These are phyloP conservation scores for Falco novaeseelandiae DNA, from an alignment of 2,797 vertebrate species.

Conservation along the genomic window DNA sequence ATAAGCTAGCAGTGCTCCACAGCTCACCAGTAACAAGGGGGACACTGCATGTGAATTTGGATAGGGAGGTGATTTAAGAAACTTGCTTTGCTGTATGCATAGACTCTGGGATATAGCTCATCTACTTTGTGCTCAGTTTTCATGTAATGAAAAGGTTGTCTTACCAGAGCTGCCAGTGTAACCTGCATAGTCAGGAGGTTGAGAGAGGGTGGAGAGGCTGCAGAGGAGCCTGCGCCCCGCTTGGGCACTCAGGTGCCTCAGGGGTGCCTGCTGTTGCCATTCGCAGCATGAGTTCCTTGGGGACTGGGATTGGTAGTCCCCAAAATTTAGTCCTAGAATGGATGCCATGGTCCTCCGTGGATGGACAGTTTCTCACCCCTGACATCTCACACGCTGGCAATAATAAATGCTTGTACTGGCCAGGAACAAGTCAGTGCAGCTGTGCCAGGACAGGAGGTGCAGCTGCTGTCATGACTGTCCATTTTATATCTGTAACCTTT, in stretches of 20 bases:
- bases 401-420: not conserved
- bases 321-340: not conserved
- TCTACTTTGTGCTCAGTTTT: not conserved
- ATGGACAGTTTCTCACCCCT: not conserved
- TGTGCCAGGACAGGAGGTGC: not conserved
- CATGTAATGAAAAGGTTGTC: not conserved
- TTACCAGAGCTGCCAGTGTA: not conserved
- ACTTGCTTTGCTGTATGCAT: not conserved
- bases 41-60: rapidly evolving
- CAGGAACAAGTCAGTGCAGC: not conserved
- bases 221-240: not conserved
- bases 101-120: not conserved
- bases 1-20: not conserved
- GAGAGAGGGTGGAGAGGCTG: not conserved
- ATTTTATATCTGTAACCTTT: not conserved
- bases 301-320: not conserved
- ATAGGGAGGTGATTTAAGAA: not conserved
- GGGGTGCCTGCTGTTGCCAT: not conserved
- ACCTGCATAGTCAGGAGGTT: not conserved
- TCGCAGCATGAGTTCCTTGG: not conserved
- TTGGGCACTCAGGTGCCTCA: rapidly evolving
- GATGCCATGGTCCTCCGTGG: not conserved
- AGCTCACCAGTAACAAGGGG: not conserved
- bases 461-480: not conserved
- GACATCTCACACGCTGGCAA: not conserved